Evolutionary conservation across 2,797 vertebrate species (phyloP), one percentile per base, ranked within the genome.

Genomic region (Spheniscus humboldti): DNA sequence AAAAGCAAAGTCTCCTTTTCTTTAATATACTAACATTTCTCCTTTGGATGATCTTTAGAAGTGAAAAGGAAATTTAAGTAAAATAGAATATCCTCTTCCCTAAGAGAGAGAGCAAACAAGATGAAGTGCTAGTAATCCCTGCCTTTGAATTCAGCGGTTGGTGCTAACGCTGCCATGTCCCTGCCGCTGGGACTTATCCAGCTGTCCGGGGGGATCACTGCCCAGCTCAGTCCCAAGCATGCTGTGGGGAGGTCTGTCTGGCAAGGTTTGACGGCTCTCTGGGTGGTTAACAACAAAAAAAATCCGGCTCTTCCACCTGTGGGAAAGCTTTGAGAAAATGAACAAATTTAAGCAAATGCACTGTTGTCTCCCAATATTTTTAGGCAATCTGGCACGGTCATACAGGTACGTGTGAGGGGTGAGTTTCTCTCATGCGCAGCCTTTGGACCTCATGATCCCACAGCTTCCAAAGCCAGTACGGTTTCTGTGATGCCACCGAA

Each of bases 171-270:
- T 81, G 67, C 81, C 57, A 1, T 24, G n/a, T 82, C 67, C 30
- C 47, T 73, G 56, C 48, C 2, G 4, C 69, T 11, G 59, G 64
- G 60, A 48, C 60, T 78, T 69, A 66, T 24, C 63, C 68, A 76
- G 63, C 84, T 52, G 14, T 18, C 35, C 4, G 2, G 47, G 45
- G 50, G 18, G 20, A 56, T 74, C 17, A 1, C 35, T 82, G 71
- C 66, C 69, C 63, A 64, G 1, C 43, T 31, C 37, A 13, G 78
- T 64, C 53, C 39, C 52, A 37, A 17, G 20, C 57, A 6, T 7
- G 11, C 0, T 0, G 30, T 12, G 33, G 30, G 35, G 45, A 69
- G 56, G 28, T 66, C 62, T 0, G 1, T 47, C 50, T 55, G 67
- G 45, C 23, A 50, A 52, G 28, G 39, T 55, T 5, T 45, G 62